Evolutionary conservation across 2,888 invertebrate species (phyloP).

Genomic region (Tachina fera): DNA sequence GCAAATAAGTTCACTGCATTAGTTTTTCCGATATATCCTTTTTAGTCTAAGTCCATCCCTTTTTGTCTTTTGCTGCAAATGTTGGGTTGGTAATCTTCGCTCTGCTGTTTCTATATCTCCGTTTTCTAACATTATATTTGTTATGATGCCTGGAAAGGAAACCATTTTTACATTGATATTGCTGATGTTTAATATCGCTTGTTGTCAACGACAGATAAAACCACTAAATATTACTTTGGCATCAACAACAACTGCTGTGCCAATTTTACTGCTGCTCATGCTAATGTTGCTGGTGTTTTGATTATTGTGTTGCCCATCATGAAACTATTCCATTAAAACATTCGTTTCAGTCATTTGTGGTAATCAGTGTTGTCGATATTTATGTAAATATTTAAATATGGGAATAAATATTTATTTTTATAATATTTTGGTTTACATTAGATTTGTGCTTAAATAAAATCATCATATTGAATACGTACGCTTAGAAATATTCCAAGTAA

Average conservation of each 20-base stretch:
- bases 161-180: conserved; percentile 34
- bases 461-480: too few species aligned
- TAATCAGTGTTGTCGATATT: background rate
- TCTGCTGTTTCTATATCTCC: conserved; percentile 16
- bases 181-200: background rate
- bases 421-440: too few species aligned
- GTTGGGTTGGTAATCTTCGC: conserved; percentile 20
- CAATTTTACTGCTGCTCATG: background rate
- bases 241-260: background rate
- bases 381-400: too few species aligned
- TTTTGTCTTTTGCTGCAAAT: background rate
- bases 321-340: conserved; percentile 1
- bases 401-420: too few species aligned
- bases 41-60: background rate
- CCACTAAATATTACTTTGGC: background rate
- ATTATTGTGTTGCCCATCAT: background rate
- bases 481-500: too few species aligned
- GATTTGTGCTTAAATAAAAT: too few species aligned
- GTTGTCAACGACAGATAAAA: conserved; percentile 12
- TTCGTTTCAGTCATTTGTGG: conserved; percentile 14
- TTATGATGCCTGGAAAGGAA: background rate
- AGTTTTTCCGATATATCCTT: background rate
- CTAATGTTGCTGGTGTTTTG: conserved; percentile 25
- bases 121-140: background rate
- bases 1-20: background rate